phyloP scores from a whole-genome alignment of 2,113 vertebrate species.

The Cryptotis parvus region DNA sequence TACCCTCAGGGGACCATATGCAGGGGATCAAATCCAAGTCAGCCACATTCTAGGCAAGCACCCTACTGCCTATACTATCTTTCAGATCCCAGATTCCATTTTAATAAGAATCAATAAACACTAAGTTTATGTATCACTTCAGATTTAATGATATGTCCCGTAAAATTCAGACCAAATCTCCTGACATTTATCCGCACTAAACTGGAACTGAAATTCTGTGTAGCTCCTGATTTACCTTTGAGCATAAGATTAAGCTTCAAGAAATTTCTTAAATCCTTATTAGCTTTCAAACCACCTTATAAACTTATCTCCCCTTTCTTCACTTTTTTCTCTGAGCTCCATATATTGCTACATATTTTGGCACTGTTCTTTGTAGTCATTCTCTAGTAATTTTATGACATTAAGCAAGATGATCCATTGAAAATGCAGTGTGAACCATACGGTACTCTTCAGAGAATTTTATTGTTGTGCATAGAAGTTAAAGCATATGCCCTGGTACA shows the following conservation, averaged over 20 bases:
- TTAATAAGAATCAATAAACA: background rate
- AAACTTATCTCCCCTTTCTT: background rate
- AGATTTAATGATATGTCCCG: background rate
- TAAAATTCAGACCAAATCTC: background rate
- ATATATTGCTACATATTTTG: slow-evolving; percentile 7
- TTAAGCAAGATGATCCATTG: slow-evolving; percentile 24
- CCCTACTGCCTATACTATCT: no score
- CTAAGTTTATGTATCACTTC: slow-evolving; percentile 15
- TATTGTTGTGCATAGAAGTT: background rate
- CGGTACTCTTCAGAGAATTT: background rate
- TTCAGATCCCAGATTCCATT: background rate
- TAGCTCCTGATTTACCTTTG: background rate
- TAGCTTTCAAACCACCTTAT: background rate
- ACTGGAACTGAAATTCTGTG: background rate
- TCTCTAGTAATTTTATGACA: slow-evolving; percentile 41
- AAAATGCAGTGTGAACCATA: slow-evolving; percentile 23
- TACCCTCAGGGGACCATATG: no score
- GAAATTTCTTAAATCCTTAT: slow-evolving; percentile 17
- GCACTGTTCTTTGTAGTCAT: slow-evolving; percentile 4
- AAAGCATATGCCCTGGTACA: background rate
- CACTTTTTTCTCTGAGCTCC: slow-evolving; percentile 6
- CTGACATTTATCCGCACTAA: background rate
- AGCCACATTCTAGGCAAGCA: no score
- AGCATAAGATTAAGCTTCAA: background rate
- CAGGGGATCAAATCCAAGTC: no score